Evolutionary conservation across 1,140 invertebrate species (phyloP).

Genomic region (Geopemphigus sp.): DNA sequence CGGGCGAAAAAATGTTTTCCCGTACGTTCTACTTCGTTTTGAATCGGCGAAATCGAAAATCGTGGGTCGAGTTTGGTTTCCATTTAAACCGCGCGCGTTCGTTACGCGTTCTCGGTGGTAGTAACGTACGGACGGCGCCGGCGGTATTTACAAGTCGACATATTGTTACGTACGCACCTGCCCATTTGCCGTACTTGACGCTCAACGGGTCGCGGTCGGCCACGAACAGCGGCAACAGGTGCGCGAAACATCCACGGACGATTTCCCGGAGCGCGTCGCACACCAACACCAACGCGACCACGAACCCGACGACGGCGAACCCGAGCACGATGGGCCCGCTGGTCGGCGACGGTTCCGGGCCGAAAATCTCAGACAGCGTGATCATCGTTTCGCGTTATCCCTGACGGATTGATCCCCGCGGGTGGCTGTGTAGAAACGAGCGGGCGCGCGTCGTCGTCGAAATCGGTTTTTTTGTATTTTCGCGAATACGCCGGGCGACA

Average conservation of each 20-base stretch:
- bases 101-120: too few species aligned
- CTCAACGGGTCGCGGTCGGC: not conserved
- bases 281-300: not conserved
- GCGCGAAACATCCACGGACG: conserved; percentile 17
- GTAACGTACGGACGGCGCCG: too few species aligned
- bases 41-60: too few species aligned
- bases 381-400: too few species aligned
- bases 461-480: not conserved
- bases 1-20: too few species aligned
- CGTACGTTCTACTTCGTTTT: too few species aligned
- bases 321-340: conserved; percentile 3
- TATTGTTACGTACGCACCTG: too few species aligned
- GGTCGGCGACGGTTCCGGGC: not conserved
- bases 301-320: conserved; percentile 38
- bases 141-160: too few species aligned
- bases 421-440: not conserved
- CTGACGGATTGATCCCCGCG: not conserved
- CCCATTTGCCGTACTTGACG: conserved; percentile 40
- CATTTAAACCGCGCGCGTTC: too few species aligned
- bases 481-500: not conserved
- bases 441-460: not conserved
- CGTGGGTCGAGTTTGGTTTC: too few species aligned
- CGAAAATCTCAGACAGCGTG: not conserved
- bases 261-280: conserved; percentile 13
- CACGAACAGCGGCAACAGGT: not conserved